Conservation (phyloP, 2,113 vertebrate species). For the Meleagris gallopavo region DNA sequence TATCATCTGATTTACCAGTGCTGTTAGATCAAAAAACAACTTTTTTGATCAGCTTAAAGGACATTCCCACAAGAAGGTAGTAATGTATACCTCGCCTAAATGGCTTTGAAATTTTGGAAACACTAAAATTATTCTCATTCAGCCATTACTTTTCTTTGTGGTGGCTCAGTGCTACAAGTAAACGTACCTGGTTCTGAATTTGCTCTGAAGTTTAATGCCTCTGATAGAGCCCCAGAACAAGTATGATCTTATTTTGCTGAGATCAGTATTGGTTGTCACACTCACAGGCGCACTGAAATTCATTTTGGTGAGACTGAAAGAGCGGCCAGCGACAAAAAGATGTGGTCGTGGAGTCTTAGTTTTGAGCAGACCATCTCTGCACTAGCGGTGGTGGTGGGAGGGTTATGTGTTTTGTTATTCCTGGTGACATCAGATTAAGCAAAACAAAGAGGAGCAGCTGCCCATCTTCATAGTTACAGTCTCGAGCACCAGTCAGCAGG, state of each 20-base stretch:
- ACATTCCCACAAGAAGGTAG: neutral
- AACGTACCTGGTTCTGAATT: neutral
- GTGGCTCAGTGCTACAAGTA: neutral
- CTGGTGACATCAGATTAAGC: neutral
- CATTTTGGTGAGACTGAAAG: neutral
- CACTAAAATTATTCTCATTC: neutral
- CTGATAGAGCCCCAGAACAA: too few relatives aligned
- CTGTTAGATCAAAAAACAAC: neutral
- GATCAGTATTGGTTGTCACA: accelerated
- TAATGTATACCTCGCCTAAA: neutral
- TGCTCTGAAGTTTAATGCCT: neutral
- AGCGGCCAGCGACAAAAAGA: neutral
- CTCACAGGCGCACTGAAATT: neutral
- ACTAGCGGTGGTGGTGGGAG: accelerated
- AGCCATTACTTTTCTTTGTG: neutral
- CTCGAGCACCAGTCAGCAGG: too few relatives aligned
- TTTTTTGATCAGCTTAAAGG: neutral
- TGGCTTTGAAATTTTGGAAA: neutral
- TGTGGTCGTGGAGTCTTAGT: neutral
- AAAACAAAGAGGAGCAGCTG: neutral
- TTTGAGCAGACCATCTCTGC: neutral
- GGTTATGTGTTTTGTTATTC: neutral
- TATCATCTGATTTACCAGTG: neutral
- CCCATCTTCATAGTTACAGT: neutral
- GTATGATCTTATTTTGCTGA: neutral